Base-by-base conservation (phyloP, 2,888 invertebrate genomes). In the Agrochola macilenta region DNA sequence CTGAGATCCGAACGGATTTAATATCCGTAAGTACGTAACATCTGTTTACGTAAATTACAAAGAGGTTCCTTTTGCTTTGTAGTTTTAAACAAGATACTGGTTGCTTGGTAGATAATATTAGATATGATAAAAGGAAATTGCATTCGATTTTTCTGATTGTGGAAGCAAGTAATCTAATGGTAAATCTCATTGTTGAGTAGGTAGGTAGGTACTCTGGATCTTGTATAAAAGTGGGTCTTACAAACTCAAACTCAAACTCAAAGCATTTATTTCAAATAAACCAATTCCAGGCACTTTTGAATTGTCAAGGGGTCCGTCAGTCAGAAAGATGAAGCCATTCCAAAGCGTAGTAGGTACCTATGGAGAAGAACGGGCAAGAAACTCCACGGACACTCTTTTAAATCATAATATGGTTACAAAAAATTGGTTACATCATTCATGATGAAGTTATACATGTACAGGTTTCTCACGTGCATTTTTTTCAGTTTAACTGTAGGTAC, bases 31-130 rank as follows among this genome's bases (percentile, higher is more conserved):
- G 75, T 69, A 75, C 60, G 79, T 76, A 88, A 84, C 85, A 81
- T 86, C 76, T 89, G 89, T 89, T 87, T 84, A 82, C 87, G 82
- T 82, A 85, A 85, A 79, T 86, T 87, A 81, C 82, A 86, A 81
- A 81, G 73, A 74, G 79, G 84, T 86, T 86, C 82, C 77, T 85
- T 86, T 82, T 78, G 63, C 78, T 81, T 80, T 83, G 81, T 80
- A 72, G 69, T 81, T 81, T 86, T 76, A 74, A 76, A 66, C 60
- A 23, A 52, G 69, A 63, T 70, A 65, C 65, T 65, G 17, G 61
- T 52, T 58, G 60, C 35, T 35, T 52, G 7, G 60, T 71, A 46
- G 43, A 68, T 57, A 43, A 20, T 74, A 74, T 64, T 60, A 5
- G 49, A 46, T 71, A 72, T 58, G 49, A 70, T 57, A 49, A 46